phyloP scores from a whole-genome alignment of 2,113 vertebrate genomes.

The Oryzias celebensis region DNA sequence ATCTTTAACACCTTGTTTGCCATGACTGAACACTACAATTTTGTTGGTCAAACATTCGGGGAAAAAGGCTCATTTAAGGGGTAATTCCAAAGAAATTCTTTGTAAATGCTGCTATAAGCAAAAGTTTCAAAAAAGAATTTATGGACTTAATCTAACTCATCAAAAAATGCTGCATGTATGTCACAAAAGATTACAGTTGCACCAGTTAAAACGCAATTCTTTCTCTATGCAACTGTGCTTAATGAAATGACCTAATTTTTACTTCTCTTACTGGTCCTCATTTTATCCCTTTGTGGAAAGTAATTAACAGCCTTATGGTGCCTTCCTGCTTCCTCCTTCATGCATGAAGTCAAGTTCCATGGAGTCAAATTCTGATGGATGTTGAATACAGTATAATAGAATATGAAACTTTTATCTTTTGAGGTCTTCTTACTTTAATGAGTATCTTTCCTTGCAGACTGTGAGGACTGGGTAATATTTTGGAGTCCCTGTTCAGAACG shows the following conservation, averaged over 20 bases:
- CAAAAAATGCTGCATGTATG: too few relatives aligned
- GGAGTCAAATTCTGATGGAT: constrained; percentile 25
- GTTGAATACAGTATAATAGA: constrained; percentile 9
- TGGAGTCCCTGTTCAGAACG: constrained; percentile 79
- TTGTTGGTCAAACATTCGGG: too few relatives aligned
- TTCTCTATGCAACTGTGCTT: constrained; percentile 25
- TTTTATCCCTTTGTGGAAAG: constrained; percentile 37
- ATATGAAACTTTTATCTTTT: not conserved
- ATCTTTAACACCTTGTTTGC: too few relatives aligned
- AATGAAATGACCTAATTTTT: constrained; percentile 48
- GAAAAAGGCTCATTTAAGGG: too few relatives aligned
- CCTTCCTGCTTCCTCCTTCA: constrained; percentile 3
- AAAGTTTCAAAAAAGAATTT: too few relatives aligned
- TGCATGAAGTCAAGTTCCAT: not conserved
- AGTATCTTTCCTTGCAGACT: constrained; percentile 92
- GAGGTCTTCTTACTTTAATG: constrained; percentile 84
- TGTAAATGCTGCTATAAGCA: too few relatives aligned
- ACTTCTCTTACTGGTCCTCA: constrained; percentile 12
- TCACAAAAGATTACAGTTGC: too few relatives aligned
- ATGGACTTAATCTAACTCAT: too few relatives aligned
- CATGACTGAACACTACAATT: too few relatives aligned
- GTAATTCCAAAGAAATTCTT: too few relatives aligned
- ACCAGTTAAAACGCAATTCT: not conserved
- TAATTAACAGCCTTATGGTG: constrained; percentile 33
- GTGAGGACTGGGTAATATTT: constrained; percentile 89